Percentiles rank a stretch among this genome's conserved stretches.
Conservation (phyloP, 2,888 invertebrate species). For the Sphaeridia pumilis region DNA sequence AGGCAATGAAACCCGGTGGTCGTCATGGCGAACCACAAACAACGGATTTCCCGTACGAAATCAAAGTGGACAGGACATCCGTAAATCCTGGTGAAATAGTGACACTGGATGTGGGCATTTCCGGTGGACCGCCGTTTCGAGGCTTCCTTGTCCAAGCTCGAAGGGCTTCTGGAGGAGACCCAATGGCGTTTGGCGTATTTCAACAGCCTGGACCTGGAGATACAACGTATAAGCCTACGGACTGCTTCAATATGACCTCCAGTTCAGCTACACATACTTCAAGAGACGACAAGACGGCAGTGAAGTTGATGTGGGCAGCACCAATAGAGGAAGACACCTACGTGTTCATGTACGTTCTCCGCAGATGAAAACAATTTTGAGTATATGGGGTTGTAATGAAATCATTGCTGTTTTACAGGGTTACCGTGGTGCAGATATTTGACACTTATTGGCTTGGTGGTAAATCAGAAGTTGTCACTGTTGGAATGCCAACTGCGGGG, state of each 20-base stretch:
- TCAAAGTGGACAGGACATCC: constrained; percentile 7
- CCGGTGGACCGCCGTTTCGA: constrained; percentile 11
- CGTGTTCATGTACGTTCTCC: constrained; percentile 16
- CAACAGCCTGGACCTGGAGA: not conserved
- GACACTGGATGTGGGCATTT: constrained; percentile 12
- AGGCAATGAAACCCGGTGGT: constrained; percentile 18
- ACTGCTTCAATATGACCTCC: not conserved
- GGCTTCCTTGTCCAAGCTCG: constrained; percentile 21
- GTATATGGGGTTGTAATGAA: not conserved
- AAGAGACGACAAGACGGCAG: constrained; percentile 1
- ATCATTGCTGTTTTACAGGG: not conserved
- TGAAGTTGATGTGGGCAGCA: constrained; percentile 12
- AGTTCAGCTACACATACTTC: constrained; percentile 10
- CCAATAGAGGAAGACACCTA: constrained; percentile 12
- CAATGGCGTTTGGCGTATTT: not conserved
- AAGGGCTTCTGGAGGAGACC: constrained; percentile 1
- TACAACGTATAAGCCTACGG: not conserved
- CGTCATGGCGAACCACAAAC: constrained; percentile 20
- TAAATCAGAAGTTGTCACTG: not conserved
- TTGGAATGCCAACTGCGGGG: not conserved
- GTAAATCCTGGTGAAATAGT: constrained; percentile 14
- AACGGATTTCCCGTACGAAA: constrained; percentile 12
- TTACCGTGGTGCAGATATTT: not conserved
- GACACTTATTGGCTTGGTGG: not conserved
- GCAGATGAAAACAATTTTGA: not conserved